Base-by-base conservation (phyloP, 2,113 vertebrate genomes). In the Muntiacus reevesi region DNA sequence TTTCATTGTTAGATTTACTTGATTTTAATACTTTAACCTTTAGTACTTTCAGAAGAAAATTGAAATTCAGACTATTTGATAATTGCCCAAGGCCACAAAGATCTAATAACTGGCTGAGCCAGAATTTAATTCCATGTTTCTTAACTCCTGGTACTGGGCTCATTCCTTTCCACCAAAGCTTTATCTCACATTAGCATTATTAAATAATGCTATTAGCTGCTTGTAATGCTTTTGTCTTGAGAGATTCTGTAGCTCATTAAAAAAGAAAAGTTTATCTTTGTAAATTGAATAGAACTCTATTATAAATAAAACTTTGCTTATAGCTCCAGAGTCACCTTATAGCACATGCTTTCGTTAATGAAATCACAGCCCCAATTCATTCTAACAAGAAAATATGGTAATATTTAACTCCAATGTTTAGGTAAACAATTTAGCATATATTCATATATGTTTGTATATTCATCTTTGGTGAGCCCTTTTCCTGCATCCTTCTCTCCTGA, bases 11-110 rank as follows among this genome's bases (percentile, higher is more conserved):
- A 84, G 25, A 74, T 79, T 94, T 89, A 45, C 55, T 95, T 83
- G 40, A 76, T 97, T 94, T 83, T 93, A 94, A 45, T 87, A 79
- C 67, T 87, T 81, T 89, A 74, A 79, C 57, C 14, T 93, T 96
- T 92, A 64, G 43, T 95, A 64, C 40, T 89, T 97, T 87, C 47
- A 81, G 50, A 74, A 85, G 50, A 76, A 71, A 92, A 85, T 90
- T 95, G 47, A 84, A 95, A 50, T 87, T 93, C 71, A 92, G 52
- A 27, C 60, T 89, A 54, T 89, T 71, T 92, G 43, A 64, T 89
- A 89, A 89, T 74, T 93, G 76, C 57, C 79, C 21, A n/a, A 52
- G 94, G 90, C n/a, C 55, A 87, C 19, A 64, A 67, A 71, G 81
- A 87, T 87, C 13, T 87, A 94, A 85, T 85, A 81, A 84, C 28